Conservation (phyloP, 2,888 invertebrate species). For the Cosmia trapezina region DNA sequence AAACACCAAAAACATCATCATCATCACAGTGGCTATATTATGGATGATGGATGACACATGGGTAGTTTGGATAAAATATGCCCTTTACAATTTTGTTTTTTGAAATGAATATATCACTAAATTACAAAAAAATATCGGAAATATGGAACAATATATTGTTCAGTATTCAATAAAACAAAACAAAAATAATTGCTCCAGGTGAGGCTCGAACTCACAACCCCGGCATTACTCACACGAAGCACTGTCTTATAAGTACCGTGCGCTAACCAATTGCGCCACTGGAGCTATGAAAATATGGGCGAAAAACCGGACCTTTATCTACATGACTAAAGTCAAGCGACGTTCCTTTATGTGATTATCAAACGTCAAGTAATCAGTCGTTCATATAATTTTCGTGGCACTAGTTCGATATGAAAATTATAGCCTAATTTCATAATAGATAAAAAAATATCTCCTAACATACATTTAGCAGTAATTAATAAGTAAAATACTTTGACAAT, state of each 20-base stretch:
- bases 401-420: constrained; percentile 58
- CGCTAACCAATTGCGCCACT: constrained; percentile 99
- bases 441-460: background rate
- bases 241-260: constrained; percentile 99
- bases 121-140: background rate
- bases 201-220: constrained; percentile 99
- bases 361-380: constrained; percentile 74
- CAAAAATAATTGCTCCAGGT: constrained; percentile 96
- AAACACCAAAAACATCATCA: background rate
- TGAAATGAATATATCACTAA: background rate
- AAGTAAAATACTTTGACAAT: constrained; percentile 59
- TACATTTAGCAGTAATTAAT: constrained; percentile 18
- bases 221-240: constrained; percentile 97
- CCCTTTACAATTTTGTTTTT: background rate
- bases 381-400: constrained; percentile 61
- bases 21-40: background rate
- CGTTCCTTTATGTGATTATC: constrained; percentile 75
- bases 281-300: constrained; percentile 91
- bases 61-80: background rate
- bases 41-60: constrained; percentile 2
- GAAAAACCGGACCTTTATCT: constrained; percentile 74
- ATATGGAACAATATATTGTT: background rate
- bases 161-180: background rate
- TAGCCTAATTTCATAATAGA: constrained; percentile 32
- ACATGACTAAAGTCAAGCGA: constrained; percentile 77